phyloP scores from a whole-genome alignment of 2,113 vertebrate species.

The Lipotes vexillifer region DNA sequence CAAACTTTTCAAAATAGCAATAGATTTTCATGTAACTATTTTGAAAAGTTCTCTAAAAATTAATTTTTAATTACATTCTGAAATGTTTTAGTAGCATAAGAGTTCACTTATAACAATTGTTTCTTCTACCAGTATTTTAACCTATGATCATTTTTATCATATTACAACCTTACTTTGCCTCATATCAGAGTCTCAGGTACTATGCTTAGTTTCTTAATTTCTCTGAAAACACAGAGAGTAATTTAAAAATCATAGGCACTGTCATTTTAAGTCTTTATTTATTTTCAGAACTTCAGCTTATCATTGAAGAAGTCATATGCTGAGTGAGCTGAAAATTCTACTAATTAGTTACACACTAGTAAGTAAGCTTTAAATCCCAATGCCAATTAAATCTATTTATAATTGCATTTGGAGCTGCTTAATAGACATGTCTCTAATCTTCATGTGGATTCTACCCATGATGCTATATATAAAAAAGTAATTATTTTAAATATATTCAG shows the following conservation, averaged over 20 bases:
- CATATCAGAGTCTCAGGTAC: background rate
- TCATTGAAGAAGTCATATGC: conserved; percentile 60
- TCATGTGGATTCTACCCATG: conserved; percentile 65
- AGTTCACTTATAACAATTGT: background rate
- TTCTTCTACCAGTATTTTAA: conserved; percentile 27
- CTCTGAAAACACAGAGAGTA: conserved; percentile 25
- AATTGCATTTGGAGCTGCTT: conserved; percentile 78
- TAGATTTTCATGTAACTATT: background rate
- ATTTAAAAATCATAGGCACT: conserved; percentile 73
- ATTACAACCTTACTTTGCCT: conserved; percentile 15
- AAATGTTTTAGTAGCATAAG: conserved; percentile 36
- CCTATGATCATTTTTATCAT: conserved; percentile 8
- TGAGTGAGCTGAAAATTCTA: conserved; percentile 76
- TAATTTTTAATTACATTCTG: conserved; percentile 12
- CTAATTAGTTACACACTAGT: conserved; percentile 80
- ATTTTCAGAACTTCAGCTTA: conserved; percentile 71
- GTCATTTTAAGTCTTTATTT: conserved; percentile 57
- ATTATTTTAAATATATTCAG: conserved; percentile 25
- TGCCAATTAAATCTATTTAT: conserved; percentile 80
- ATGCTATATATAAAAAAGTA: background rate
- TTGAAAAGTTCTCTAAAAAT: background rate
- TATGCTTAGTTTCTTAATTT: conserved; percentile 42
- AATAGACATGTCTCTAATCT: conserved; percentile 74
- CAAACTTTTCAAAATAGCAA: background rate
- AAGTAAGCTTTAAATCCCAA: conserved; percentile 76